Evolutionary conservation across 2,888 invertebrate species (phyloP), one percentile per base, ranked within the genome.

Genomic region (Limnephilus lunatus): DNA sequence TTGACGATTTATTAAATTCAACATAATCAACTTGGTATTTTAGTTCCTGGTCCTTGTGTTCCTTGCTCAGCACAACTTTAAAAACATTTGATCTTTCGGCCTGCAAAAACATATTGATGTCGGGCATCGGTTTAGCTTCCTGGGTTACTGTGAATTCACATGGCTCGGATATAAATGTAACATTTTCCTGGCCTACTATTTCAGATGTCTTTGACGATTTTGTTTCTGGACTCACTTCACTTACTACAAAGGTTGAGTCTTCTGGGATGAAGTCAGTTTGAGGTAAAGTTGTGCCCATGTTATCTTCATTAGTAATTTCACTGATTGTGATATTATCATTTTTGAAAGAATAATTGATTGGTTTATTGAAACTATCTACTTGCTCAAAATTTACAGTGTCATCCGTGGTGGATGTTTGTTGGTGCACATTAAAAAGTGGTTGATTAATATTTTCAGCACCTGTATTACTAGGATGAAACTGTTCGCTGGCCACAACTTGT

Each of bases 401-500:
- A 91, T 93, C 90, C 81, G 48, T 91, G 32, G 44, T 48, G 53
- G 90, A 82, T 83, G 90, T 80, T 90, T 90, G 90, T 89, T 81
- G 90, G 91, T 91, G 90, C 89, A 91, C 35, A 48, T 53, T 91
- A 32, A 87, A 35, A 87, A 90, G 39, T 89, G 68, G 87, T 81
- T 87, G 91, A 48, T 87, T 81, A 88, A 86, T 92, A 90, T 90
- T 87, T 19, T 81, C 86, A 31, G 30, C 81, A 14, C 92, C 93
- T 12, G 93, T 89, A 44, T 92, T 90, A 39, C 90, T 89, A 32
- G 92, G 92, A 91, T 92, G 92, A 68, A 89, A 93, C 90, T 93
- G 92, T 92, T 92, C 92, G 82, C 44, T 92, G 91, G 91, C 91
- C n/a, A 96, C 95, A 85, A 95, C 95, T 93, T 95, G 95, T 25